Evolutionary conservation across 92 coral and sea anemone species (phyloP).

Genomic region (Heteractis magnifica): DNA sequence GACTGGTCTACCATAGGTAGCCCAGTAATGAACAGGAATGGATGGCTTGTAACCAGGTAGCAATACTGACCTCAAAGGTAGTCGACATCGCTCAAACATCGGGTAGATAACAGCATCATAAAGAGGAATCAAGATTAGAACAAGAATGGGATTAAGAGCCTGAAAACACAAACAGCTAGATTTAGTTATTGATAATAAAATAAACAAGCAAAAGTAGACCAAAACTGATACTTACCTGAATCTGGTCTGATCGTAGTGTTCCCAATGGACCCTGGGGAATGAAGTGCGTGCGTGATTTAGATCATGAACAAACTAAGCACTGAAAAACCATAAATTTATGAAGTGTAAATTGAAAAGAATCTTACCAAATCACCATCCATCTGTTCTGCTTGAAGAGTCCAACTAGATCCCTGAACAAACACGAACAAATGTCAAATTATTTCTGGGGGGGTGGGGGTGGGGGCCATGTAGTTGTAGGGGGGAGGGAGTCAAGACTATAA

Average conservation of each 20-base stretch:
- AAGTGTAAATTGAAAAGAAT: neutral
- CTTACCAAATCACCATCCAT: slow-evolving; percentile 87
- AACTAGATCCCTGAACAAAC: slow-evolving; percentile 72
- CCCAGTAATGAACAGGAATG: too few relatives aligned
- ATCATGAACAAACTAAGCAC: neutral
- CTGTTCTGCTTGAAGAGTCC: slow-evolving; percentile 88
- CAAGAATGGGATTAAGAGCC: slow-evolving; percentile 88
- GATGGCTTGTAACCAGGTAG: neutral
- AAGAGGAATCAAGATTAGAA: slow-evolving; percentile 75
- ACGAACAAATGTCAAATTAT: neutral
- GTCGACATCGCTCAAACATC: slow-evolving; percentile 74
- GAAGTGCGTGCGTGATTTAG: neutral
- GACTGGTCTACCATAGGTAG: too few relatives aligned
- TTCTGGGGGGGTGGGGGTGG: neutral
- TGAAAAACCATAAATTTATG: neutral
- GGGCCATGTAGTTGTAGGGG: neutral
- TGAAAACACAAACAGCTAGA: neutral
- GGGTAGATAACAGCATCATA: slow-evolving; percentile 84
- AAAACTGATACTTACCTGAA: slow-evolving; percentile 54
- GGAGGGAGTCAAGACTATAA: neutral
- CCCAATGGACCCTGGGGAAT: slow-evolving; percentile 46
- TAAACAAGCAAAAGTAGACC: neutral
- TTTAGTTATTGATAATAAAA: neutral
- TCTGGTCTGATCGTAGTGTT: slow-evolving; percentile 84
- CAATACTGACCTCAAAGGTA: slow-evolving; percentile 56